Evolutionary conservation across 2,888 invertebrate genomes (phyloP).

Genomic region (Actias luna): DNA sequence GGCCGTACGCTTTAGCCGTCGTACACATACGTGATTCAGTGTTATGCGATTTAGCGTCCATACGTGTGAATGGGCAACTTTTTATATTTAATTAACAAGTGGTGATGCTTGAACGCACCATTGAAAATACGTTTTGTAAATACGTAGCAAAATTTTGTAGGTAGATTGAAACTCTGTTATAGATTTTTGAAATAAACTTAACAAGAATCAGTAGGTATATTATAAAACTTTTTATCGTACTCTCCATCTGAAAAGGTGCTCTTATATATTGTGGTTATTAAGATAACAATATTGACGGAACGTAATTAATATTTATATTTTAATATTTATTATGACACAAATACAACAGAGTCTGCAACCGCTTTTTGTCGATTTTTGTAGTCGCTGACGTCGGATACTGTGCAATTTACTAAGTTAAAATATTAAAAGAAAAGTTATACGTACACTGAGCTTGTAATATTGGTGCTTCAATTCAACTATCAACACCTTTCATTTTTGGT

Average conservation of each 20-base stretch:
- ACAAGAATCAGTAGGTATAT: too few species aligned
- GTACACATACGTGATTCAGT: conserved; percentile 29
- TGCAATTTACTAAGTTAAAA: too few species aligned
- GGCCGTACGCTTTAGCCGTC: conserved; percentile 48
- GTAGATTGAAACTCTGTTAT: not conserved
- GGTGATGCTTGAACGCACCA: not conserved
- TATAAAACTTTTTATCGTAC: too few species aligned
- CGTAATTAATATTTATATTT: not conserved
- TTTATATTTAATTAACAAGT: conserved; percentile 24
- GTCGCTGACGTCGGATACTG: too few species aligned
- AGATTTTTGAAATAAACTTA: not conserved
- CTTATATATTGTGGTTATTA: too few species aligned
- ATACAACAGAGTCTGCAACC: not conserved
- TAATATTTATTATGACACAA: not conserved
- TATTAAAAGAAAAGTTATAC: too few species aligned
- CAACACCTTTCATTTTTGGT: not conserved
- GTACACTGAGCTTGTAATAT: not conserved
- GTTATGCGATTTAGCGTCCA: conserved; percentile 11
- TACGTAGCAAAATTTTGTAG: not conserved
- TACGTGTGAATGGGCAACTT: conserved; percentile 16
- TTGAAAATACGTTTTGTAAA: not conserved
- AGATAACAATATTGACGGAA: too few species aligned
- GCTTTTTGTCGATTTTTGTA: too few species aligned
- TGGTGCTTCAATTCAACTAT: not conserved
- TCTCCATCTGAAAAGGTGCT: too few species aligned